Conservation (phyloP, 2,888 invertebrate species). For the Pseudanteris insignis region DNA sequence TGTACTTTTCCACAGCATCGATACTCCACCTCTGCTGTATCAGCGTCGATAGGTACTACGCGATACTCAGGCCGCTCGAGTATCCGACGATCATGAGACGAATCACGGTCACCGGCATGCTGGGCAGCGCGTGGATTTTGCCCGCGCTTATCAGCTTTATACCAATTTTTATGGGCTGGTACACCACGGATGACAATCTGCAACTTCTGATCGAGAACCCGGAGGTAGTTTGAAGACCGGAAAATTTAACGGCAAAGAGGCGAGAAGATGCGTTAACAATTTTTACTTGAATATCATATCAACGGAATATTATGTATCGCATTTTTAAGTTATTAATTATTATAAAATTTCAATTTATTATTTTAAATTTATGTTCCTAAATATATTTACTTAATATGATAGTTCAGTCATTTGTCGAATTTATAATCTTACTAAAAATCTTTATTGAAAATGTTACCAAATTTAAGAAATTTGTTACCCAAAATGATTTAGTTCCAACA, state of each 20-base stretch:
- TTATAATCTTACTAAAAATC: no score
- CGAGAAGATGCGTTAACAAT: not conserved
- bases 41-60: constrained; percentile 90
- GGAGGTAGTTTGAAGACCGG: no score
- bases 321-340: no score
- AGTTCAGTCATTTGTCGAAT: no score
- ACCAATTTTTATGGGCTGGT: constrained; percentile 74
- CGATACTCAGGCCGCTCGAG: constrained; percentile 89
- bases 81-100: constrained; percentile 93
- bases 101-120: constrained; percentile 71
- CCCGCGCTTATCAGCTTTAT: constrained; percentile 73
- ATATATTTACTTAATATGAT: no score
- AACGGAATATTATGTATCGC: no score
- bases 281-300: no score
- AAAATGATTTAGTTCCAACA: no score
- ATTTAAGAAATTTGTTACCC: no score
- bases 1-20: constrained; percentile 91
- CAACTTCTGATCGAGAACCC: constrained; percentile 72
- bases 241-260: not conserved
- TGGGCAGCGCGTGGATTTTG: constrained; percentile 70
- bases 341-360: not conserved
- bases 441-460: no score
- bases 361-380: no score
- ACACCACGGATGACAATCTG: constrained; percentile 73
- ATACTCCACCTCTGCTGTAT: constrained; percentile 94